Conservation (phyloP, 1,140 invertebrate species). For the Tetraneura akinire region DNA sequence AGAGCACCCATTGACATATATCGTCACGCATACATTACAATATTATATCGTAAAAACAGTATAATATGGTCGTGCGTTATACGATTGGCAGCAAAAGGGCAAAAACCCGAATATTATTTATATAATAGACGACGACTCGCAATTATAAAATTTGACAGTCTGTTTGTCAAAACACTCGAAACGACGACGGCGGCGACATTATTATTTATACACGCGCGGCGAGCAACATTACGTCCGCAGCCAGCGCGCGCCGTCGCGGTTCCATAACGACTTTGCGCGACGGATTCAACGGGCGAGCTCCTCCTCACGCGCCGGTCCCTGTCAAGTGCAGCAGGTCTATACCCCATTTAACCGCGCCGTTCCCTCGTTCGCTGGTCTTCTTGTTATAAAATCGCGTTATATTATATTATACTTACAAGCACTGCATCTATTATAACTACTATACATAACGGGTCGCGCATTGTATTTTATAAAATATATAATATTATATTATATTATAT, state of each 20-base stretch:
- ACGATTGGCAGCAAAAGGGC: background rate
- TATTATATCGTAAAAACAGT: background rate
- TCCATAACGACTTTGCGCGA: conserved; percentile 23
- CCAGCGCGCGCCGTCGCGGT: background rate
- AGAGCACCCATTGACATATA: too few species aligned
- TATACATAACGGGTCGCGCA: too few species aligned
- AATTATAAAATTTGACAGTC: conserved; percentile 44
- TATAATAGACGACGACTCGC: background rate
- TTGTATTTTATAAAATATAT: too few species aligned
- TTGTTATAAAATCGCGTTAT: background rate
- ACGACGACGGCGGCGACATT: background rate
- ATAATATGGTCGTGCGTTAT: too few species aligned
- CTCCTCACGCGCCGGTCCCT: background rate
- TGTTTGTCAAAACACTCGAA: conserved; percentile 47
- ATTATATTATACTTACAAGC: background rate
- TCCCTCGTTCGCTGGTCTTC: background rate
- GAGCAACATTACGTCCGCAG: background rate
- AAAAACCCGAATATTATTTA: background rate
- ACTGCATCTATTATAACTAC: too few species aligned
- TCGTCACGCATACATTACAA: background rate
- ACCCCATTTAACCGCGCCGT: background rate
- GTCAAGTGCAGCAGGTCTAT: conserved; percentile 1
- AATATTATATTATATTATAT: background rate
- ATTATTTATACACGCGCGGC: conserved; percentile 24
- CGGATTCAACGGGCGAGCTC: conserved; percentile 24